Evolutionary conservation across 2,113 vertebrate genomes (phyloP).

Genomic region (Dasypus novemcinctus): DNA sequence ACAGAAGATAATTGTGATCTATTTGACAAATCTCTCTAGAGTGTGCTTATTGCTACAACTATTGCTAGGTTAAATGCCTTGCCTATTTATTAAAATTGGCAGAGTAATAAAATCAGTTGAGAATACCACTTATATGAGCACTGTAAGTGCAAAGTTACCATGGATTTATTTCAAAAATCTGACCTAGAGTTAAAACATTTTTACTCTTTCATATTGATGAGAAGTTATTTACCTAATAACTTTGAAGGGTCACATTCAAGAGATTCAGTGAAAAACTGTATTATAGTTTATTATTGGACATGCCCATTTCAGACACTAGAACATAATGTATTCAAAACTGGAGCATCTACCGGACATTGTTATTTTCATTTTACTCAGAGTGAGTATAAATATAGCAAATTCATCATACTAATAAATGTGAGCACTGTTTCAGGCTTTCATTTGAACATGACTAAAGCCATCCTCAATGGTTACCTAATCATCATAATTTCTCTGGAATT

Average conservation of each 20-base stretch:
- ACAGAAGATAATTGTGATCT: not conserved
- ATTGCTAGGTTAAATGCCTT: not conserved
- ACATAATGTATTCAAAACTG: not conserved
- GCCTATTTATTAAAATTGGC: not conserved
- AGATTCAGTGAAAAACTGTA: not conserved
- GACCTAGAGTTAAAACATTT: not conserved
- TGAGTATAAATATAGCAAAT: not conserved
- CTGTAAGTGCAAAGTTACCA: not conserved
- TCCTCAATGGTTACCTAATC: not conserved
- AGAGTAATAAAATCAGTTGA: not conserved
- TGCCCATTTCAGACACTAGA: not conserved
- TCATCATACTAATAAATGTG: not conserved
- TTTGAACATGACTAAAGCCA: not conserved
- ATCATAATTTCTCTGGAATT: slow-evolving; percentile 16
- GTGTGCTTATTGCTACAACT: not conserved
- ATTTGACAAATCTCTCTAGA: not conserved
- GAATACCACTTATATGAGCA: not conserved
- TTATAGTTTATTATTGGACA: not conserved
- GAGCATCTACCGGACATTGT: not conserved
- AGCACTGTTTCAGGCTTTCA: not conserved
- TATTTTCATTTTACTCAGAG: not conserved
- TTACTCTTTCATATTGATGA: not conserved
- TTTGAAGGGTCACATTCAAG: not conserved
- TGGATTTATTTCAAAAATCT: not conserved
- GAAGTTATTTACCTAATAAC: not conserved